Evolutionary conservation across 2,797 vertebrate species (phyloP), one percentile per base, ranked within the genome.

Genomic region (Pachyuromys duprasi): DNA sequence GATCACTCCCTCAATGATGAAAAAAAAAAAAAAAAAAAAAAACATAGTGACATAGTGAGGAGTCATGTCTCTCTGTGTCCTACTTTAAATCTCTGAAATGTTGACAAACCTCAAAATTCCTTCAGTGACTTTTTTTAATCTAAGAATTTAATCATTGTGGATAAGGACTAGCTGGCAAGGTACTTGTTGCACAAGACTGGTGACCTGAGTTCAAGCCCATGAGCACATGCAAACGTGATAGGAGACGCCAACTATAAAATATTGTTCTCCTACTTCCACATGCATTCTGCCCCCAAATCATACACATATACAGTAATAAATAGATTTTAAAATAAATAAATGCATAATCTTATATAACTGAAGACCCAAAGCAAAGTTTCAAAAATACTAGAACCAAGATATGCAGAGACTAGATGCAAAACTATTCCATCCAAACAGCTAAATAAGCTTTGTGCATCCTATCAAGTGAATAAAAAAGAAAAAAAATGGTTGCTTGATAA

Each of bases 71-170:
- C 14, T 82, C 62, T 89, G 17, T 62, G 69, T 78, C 4, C 33
- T 39, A 83, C 5, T 67, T 90, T 96, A 62, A 75, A 91, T 72
- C 17, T 15, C 57, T 86, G 84, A 17, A 60, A 80, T 90, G 60
- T 80, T 90, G 74, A 96, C 53, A 62, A 36, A 76, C 28, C 90
- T 95, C 93, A 91, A 92, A 96, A 63, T 91, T 31, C 20, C 3
- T 33, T 6, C 42, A 81, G 74, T 3, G 49, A 75, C 45, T 75
- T 15, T n/a, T 45, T n/a, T 45, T 45, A 14, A 14, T 75, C 5
- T 72, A 81, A 36, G 88, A 28, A 65, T 57, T 28, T 1, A 76
- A 57, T 15, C 8, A 31, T 11, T 55, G 13, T 53, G 22, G 22
- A 55, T 55, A 4, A 70, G 14, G 4, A 14, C 8, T 70, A 36